Evolutionary conservation across 2,888 invertebrate species (phyloP).

Genomic region (Mythimna lalbum): DNA sequence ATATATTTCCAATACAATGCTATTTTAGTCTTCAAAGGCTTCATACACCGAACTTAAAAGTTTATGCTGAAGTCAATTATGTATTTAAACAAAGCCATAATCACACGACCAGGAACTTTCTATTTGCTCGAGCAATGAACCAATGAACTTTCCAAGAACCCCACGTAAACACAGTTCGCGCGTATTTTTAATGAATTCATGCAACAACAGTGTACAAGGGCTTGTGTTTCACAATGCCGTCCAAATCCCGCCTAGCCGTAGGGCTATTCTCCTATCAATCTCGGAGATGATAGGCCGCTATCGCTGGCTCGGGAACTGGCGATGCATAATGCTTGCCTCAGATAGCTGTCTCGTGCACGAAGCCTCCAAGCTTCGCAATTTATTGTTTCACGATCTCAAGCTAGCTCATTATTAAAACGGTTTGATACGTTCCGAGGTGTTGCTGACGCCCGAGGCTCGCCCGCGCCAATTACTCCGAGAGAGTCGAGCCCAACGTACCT

Average conservation of each 20-base stretch:
- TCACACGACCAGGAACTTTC: slow-evolving; percentile 41
- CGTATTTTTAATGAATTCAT: slow-evolving; percentile 79
- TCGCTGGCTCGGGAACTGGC: slow-evolving; percentile 81
- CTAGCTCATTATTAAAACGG: slow-evolving; percentile 90
- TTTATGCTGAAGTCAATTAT: slow-evolving; percentile 18
- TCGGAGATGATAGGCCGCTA: slow-evolving; percentile 88
- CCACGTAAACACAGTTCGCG: slow-evolving; percentile 69
- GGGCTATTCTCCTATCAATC: slow-evolving; percentile 90
- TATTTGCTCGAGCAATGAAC: slow-evolving; percentile 56
- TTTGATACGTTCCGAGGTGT: slow-evolving; percentile 90
- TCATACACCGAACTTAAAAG: not conserved
- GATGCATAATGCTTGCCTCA: slow-evolving; percentile 89
- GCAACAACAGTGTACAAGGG: slow-evolving; percentile 74
- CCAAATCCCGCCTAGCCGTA: slow-evolving; percentile 85
- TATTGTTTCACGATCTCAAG: slow-evolving; percentile 90
- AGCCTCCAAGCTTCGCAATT: slow-evolving; percentile 90
- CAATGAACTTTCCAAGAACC: slow-evolving; percentile 58
- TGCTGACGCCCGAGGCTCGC: slow-evolving; percentile 86
- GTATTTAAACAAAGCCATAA: slow-evolving; percentile 31
- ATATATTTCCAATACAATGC: slow-evolving; percentile 8
- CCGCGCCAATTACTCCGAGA: slow-evolving; percentile 86
- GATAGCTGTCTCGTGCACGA: slow-evolving; percentile 90
- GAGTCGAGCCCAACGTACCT: slow-evolving; percentile 78
- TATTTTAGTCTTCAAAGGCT: slow-evolving; percentile 1
- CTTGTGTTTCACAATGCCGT: slow-evolving; percentile 78